Base-by-base conservation (phyloP, 2,113 vertebrate genomes). In the Megaceryle torquata region DNA sequence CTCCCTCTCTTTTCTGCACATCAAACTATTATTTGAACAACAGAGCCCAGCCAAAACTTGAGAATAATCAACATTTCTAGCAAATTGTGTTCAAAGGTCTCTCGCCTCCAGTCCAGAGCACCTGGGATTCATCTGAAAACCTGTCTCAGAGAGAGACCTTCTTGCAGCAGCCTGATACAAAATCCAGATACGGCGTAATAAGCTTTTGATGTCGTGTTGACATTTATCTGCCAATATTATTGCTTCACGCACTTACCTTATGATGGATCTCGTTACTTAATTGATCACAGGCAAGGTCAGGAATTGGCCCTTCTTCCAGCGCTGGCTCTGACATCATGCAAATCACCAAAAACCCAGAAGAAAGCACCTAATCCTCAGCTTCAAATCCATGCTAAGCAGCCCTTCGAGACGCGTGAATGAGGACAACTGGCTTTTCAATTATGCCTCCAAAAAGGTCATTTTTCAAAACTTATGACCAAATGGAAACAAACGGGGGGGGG, bases 191-290 rank as follows among this genome's bases (percentile, higher is more conserved):
- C 72, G 44, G 68, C 3, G 4, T 15, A 83, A 81, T 9, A 11
- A 90, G 94, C 86, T 95, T 92, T 86, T 88, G 95, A 95, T 86
- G 88, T 93, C 4, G 24, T 92, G 94, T 63, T 95, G 95, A 96
- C 92, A 63, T 91, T 94, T 77, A 88, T 81, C 96, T 95, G 95
- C 94, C 96, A 95, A 78, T 60, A 75, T 83, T 43, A 35, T 15
- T 78, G 96, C 92, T 91, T 82, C 83, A 67, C 46, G 91, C 88
- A 60, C 95, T 92, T 46, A 22, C 88, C 91, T 85, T 56, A 8
- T 16, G 82, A 92, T 96, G 95, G 94, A 93, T 94, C 76, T 83
- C 60, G 15, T 96, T 68, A 90, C 63, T 70, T 37, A 82, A 91
- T 20, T 86, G 88, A 83, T 86, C 88, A 21, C 68, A 77, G 86